Evolutionary conservation across 2,113 vertebrate species (phyloP).

Genomic region (Shinisaurus crocodilurus): DNA sequence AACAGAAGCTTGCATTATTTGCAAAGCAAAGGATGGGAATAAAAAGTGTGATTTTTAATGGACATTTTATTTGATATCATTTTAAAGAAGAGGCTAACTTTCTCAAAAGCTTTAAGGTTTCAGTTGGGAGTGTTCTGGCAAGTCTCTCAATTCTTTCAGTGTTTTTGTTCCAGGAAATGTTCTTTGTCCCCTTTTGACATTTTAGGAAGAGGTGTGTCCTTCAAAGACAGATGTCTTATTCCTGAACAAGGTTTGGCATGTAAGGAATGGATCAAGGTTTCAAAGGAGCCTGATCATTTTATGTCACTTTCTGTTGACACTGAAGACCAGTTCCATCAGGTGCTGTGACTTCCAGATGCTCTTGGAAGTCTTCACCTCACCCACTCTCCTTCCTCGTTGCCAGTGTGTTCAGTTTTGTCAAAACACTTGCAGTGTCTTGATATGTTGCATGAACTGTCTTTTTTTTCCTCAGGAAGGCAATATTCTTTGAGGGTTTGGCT

Average conservation of each 20-base stretch:
- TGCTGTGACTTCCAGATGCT: neutral
- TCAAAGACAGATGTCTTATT: constrained; percentile 37
- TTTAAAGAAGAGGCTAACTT: neutral
- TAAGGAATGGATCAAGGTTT: constrained; percentile 23
- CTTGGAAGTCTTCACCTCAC: neutral
- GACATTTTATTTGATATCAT: constrained; percentile 20
- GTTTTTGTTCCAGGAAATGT: constrained; percentile 23
- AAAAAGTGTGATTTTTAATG: constrained; percentile 39
- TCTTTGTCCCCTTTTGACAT: constrained; percentile 34
- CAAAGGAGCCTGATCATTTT: neutral
- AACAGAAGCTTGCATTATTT: neutral
- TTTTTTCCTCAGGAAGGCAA: constrained; percentile 12
- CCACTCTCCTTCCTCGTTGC: neutral
- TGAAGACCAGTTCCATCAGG: neutral
- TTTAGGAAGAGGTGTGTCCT: constrained; percentile 51
- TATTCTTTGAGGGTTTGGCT: constrained; percentile 11
- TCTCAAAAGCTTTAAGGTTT: neutral
- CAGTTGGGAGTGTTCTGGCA: constrained; percentile 1
- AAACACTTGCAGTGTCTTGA: neutral
- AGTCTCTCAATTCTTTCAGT: constrained; percentile 29
- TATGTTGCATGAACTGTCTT: neutral
- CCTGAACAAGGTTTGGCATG: constrained; percentile 3
- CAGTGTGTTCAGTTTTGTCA: neutral
- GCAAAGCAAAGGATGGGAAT: neutral
- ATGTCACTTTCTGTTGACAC: neutral